Evolutionary conservation across 2,113 vertebrate genomes (phyloP), one percentile per base, ranked within the genome.

Genomic region (Mohoua ochrocephala): DNA sequence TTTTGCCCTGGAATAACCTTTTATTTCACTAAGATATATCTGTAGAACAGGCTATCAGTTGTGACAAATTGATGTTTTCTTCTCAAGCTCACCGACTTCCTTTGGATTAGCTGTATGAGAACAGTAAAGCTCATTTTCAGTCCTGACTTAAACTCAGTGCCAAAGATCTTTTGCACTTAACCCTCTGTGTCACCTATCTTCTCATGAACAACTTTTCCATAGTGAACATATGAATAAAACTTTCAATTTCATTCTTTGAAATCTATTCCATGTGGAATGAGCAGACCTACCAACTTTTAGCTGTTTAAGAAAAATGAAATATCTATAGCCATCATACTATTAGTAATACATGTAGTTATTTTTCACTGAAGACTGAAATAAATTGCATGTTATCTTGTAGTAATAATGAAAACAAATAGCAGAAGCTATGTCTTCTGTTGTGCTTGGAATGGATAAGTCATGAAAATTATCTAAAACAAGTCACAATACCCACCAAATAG

Each of bases 91-190:
- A 56, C 23, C 0, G 31, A 21, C 78, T 88, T 91, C 56, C 61
- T 95, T 79, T 89, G 76, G 87, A 90, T 96, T 94, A 96, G 35
- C n/a, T 77, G 49, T 57, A 50, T 37, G 75, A 95, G 79, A 95
- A 91, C 33, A 92, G 64, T 90, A 94, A 95, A 95, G 61, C 84
- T 91, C 59, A 84, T 91, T 93, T 97, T 92, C 81, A 84, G 71
- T 87, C 86, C 59, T 77, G 75, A 56, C 53, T 93, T 92, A 75
- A 87, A 80, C 47, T 92, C 49, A 19, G 35, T 78, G 65, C 56
- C 0, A 7, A 84, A 93, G 44, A 84, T 21, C 22, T 93, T 83
- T 87, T 87, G 47, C 59, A 54, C 47, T 92, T 87, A 70, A 91
- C 89, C 37, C 39, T 84, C 53, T 79, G 24, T 35, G 6, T 41